Base-by-base conservation (phyloP, 2,888 invertebrate genomes). In the Galerucella pusilla region DNA sequence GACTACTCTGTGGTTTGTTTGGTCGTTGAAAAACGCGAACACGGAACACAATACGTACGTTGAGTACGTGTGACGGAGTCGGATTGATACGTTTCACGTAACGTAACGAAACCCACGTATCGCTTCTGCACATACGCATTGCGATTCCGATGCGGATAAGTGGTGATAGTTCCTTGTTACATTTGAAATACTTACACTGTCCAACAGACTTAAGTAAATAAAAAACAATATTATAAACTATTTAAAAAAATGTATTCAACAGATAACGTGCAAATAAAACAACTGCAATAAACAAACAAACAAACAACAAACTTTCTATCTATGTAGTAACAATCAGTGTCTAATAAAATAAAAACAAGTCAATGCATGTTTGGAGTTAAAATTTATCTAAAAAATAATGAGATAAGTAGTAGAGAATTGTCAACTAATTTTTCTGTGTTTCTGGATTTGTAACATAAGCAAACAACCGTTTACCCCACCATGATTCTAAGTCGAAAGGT, bases 391-490 rank as follows among this genome's bases (percentile, higher is more conserved):
- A 6, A 16, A 45, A 71, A 67, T 46, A 68, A n/a, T 12, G 57
- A 57, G 28, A 28, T 63, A 52, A 71, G 61, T 45, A 71, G 25
- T 70, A 42, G 49, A 35, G 35, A 49, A 49, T 49, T 49, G 49
- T 49, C 49, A 49, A 54, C 59, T 75, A 80, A 67, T 74, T 75
- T 80, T 82, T 79, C 81, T 78, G 76, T 73, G 83, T 85, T 45
- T 82, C 82, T 77, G 94, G 95, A 87, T 93, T 94, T 74, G 95
- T 95, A 86, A 96, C 94, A 87, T 94, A 95, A 84, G 95, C 94
- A 89, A 94, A 95, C 78, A 95, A 89, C 79, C 96, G 90, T 86
- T 94, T 94, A 77, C 96, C 96, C 96, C 96, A 96, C 94, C 96
- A 96, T 54, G 94, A 93, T 86, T 96, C 96, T 84, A 97, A 90